Base-by-base conservation (phyloP, 2,113 vertebrate genomes). In the Callorhinus ursinus region DNA sequence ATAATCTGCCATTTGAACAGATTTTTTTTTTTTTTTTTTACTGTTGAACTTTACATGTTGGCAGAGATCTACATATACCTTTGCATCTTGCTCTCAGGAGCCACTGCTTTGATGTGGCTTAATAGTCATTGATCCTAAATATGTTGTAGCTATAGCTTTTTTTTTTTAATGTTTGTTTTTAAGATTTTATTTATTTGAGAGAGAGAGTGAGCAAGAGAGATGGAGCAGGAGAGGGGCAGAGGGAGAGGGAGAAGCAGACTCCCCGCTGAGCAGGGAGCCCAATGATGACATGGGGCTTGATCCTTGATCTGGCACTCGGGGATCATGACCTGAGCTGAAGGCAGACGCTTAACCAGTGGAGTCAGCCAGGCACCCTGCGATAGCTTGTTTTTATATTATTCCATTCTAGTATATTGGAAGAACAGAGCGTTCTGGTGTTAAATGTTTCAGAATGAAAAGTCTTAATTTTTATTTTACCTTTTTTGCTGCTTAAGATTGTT, bases 21-120 rank as follows among this genome's bases (percentile, higher is more conserved):
- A 4, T 49, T 87, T 83, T 57, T 67, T 67, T 82, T 91, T 74
- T 88, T 91, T 87, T 76, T 88, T 91, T 76, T 88, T 87, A 51
- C 46, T 11, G 55, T 72, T 92, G 91, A 65, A 42, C 55, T 96
- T 65, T 46, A 53, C 51, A 22, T 57, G 36, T 88, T 61, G 39
- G 63, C 72, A 86, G 53, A 80, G 21, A 31, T 55, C n/a, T 2
- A 53, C 59, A 42, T 42, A 88, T 65, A 65, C 21, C 79, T 93
- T 79, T 85, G 63, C n/a, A 16, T 92, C 11, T 77, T 88, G 74
- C 22, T 89, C 53, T 88, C 89, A n/a, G n/a, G n/a, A 95, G 14
- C 88, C 28, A 51, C 28, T 85, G 53, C 33, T 79, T 80, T 72
- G 19, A 85, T 84, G 53, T 88, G 69, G n/a, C 16, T 93, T 94